Base-by-base conservation (phyloP, 2,888 invertebrate species). In the Tetragonula carbonaria region DNA sequence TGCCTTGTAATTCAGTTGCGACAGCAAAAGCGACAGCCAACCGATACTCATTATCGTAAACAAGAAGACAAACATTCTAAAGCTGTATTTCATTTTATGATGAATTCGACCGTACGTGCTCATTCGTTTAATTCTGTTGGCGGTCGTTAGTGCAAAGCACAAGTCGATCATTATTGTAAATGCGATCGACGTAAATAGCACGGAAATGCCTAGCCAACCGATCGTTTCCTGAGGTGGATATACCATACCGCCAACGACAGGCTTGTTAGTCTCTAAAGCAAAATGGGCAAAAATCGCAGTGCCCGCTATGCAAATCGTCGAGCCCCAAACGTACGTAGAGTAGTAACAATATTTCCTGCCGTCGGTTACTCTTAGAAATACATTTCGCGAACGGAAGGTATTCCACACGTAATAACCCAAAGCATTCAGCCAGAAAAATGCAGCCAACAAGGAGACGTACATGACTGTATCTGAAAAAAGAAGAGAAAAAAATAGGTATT, bases 321-420 rank as follows among this genome's bases (percentile, higher is more conserved):
- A 96, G 8, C 96, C 96, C 97, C 98, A 98, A 0, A 97, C 97
- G 90, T 97, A 98, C 63, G 96, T 95, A 0, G 98, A 98, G 93
- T 98, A 98, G 92, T 98, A 98, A 92, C 98, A 98, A 93, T 98
- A 98, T 95, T 98, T 98, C 83, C 97, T 96, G 0, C 97, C 97
- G 94, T 98, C 98, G 0, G 98, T 98, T 79, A 98, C 97, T 78
- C 98, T 95, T 6, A 98, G 95, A 91, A 98, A 98, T 5, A 98
- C 97, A 94, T 98, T 98, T 70, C 97, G 95, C 8, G 98, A 98
- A 91, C 97, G 97, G 93, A 98, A 98, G 1, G 97, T 98, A 93
- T 97, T 97, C 98, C 98, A 98, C 85, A 98, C 97, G 93, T 98
- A 98, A 93, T 97, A 98, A 73, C 98, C 98, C 85, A 97, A 96